A percentile compares a stretch with the other conserved stretches of the same genome.
These are phyloP conservation scores for Atherinomorus stipes DNA, from an alignment of 2,113 vertebrate genomes.

Conservation along the genomic window DNA sequence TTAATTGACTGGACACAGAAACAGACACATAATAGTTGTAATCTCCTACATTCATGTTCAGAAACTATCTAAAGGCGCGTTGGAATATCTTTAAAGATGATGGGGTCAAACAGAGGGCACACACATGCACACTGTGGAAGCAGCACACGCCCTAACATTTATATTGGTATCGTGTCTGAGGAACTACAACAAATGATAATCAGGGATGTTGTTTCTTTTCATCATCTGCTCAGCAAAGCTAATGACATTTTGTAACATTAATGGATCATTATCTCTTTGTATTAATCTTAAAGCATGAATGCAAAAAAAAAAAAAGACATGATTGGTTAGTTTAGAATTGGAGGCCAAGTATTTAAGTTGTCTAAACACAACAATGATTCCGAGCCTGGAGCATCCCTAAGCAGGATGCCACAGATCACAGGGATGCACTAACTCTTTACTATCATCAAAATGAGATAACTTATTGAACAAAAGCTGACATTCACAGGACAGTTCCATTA, in stretches of 20 bases:
- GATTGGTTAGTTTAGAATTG: too few relatives aligned
- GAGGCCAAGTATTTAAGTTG: too few relatives aligned
- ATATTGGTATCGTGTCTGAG: background rate
- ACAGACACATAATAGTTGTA: slow-evolving; percentile 9
- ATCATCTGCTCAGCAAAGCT: background rate
- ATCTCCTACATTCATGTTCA: slow-evolving; percentile 26
- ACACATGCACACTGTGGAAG: background rate
- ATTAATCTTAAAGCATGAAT: too few relatives aligned
- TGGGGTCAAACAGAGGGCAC: slow-evolving; percentile 33
- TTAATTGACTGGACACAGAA: slow-evolving; percentile 64
- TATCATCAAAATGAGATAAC: too few relatives aligned
- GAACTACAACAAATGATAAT: too few relatives aligned
- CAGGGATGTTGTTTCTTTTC: background rate
- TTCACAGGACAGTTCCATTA: too few relatives aligned
- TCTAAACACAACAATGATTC: too few relatives aligned
- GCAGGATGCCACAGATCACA: too few relatives aligned
- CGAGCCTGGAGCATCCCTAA: too few relatives aligned
- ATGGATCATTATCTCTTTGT: background rate
- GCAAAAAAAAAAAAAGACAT: too few relatives aligned
- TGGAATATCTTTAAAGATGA: slow-evolving; percentile 25
- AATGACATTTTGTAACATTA: background rate
- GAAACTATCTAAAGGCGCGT: background rate
- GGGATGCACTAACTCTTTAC: too few relatives aligned
- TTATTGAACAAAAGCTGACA: too few relatives aligned
- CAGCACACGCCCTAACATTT: background rate